Base-by-base conservation (phyloP, 2,113 vertebrate species). In the Vanacampus margaritifer region DNA sequence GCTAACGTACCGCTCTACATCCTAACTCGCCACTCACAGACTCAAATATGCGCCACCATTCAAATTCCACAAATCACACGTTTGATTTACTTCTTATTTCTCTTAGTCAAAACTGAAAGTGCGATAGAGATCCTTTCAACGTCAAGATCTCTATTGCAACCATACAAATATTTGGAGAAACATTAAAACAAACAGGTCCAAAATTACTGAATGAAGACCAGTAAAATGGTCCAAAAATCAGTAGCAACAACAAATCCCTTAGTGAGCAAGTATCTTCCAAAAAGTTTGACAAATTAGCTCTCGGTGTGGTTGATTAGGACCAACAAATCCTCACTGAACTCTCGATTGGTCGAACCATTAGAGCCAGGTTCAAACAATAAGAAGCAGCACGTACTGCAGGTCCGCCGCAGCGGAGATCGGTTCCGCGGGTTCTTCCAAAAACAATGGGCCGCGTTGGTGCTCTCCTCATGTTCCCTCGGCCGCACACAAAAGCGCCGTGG, bases 401-500 rank as follows among this genome's bases (percentile, higher is more conserved):
- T 56, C 50, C 21, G 71, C 79, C 79, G 79, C 79, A 79, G 71
- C 65, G 78, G 21, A 84, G 26, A 67, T 61, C 53, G 4, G 46
- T 3, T 60, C 75, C 46, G 37, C 16, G 67, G 54, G 64, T 68
- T 64, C 26, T 11, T 35, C 43, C 50, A 76, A 64, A 67, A 69
- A 74, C 73, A 74, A 65, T 26, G 64, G 46, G 72, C 75, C 65
- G 63, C 72, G 60, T 41, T 41, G 57, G 62, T 2, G 48, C 63
- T 80, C 76, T 72, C 68, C 35, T 56, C 65, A 64, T 58, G 19
- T 80, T 74, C 76, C 48, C 71, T 54, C 43, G 37, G 53, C 65
- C 65, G 78, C 79, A 75, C 69, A 43, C 46, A 72, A 75, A 89
- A 82, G 81, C 74, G 74, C 16, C 32, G 16, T 13, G 26, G 54